A percentile compares a stretch with the other conserved stretches of the same genome.
phyloP scores from a whole-genome alignment of 2,888 invertebrate species.

The Hypercompe scribonia region DNA sequence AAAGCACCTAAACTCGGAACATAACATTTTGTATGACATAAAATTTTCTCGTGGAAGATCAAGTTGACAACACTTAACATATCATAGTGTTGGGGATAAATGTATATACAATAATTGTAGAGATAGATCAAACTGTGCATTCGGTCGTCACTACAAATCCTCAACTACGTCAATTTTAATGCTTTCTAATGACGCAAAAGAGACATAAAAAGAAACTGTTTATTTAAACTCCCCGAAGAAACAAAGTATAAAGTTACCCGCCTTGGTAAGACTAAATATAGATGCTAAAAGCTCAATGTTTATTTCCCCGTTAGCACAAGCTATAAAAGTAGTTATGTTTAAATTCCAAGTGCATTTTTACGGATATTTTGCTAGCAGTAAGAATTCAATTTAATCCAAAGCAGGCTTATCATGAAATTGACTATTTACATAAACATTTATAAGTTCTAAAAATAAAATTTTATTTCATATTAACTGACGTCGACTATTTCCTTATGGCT shows the following conservation, averaged over 20 bases:
- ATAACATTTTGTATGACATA: too few relatives aligned
- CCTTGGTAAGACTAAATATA: conserved; percentile 2
- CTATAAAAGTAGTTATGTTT: neutral
- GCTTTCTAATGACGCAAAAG: neutral
- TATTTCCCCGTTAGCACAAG: neutral
- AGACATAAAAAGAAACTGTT: conserved; percentile 8
- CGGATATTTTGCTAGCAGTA: conserved; percentile 10
- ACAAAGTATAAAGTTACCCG: conserved; percentile 13
- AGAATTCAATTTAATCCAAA: conserved; percentile 7
- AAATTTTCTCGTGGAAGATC: too few relatives aligned
- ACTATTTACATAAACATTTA: conserved; percentile 12
- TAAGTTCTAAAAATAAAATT: conserved; percentile 13
- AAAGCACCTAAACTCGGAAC: neutral
- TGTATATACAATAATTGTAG: too few relatives aligned
- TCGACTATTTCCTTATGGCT: conserved; percentile 6
- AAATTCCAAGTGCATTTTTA: neutral
- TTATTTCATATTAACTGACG: conserved; percentile 15
- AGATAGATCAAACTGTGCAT: too few relatives aligned
- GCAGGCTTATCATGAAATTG: conserved; percentile 14
- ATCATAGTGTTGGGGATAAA: too few relatives aligned
- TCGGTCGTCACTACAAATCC: neutral
- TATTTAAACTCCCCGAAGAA: conserved; percentile 11
- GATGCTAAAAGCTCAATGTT: neutral
- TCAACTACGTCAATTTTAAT: neutral
- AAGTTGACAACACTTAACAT: too few relatives aligned